A percentile compares a stretch with the other conserved stretches of the same genome.
Evolutionary conservation across 2,797 vertebrate species (phyloP).

Genomic region (Cuculus canorus): DNA sequence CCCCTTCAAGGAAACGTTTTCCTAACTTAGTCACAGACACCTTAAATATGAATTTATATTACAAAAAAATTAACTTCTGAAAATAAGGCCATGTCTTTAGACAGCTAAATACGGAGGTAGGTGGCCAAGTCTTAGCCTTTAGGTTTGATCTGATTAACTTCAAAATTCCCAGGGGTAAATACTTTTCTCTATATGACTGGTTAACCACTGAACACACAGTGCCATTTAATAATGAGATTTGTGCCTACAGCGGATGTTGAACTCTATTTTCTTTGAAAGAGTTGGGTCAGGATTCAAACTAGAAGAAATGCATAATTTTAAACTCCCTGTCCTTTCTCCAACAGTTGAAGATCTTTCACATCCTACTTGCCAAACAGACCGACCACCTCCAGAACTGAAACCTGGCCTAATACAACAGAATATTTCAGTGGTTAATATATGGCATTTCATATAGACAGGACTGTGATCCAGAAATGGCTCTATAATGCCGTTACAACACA

Average conservation of each 20-base stretch:
- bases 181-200: not conserved
- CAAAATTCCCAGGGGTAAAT: not conserved
- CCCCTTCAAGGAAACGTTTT: conserved; percentile 8
- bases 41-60: not conserved
- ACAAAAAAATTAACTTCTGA: not conserved
- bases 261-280: not conserved
- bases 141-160: not conserved
- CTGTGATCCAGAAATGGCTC: not conserved
- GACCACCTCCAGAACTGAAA: not conserved
- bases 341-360: not conserved
- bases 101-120: not conserved
- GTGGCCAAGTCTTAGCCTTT: not conserved
- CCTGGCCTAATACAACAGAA: not conserved
- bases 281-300: not conserved
- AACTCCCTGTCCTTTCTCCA: not conserved
- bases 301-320: not conserved
- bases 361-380: not conserved
- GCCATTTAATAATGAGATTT: not conserved
- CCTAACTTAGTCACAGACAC: not conserved
- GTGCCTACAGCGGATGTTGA: not conserved
- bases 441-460: not conserved
- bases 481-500: not conserved
- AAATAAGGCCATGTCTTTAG: not conserved
- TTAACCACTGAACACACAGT: not conserved
- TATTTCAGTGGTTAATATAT: not conserved